These are phyloP conservation scores for Dermolepida albohirtum DNA, from an alignment of 2,888 invertebrate genomes.

Conservation along the genomic window DNA sequence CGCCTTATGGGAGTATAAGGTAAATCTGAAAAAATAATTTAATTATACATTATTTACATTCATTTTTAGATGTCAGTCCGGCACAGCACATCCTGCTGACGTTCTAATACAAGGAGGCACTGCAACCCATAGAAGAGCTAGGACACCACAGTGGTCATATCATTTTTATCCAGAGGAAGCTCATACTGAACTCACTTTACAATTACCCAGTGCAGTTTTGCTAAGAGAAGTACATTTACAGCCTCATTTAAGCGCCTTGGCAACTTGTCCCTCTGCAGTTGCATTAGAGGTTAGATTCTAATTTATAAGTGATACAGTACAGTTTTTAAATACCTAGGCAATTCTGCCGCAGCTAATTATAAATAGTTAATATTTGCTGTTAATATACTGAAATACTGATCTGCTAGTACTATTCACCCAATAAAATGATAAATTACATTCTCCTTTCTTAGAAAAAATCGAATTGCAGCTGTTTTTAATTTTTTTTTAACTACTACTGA, in stretches of 20 bases:
- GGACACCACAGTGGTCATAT: conserved; percentile 95
- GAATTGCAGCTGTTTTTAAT: too few species aligned
- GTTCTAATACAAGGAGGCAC: conserved; percentile 80
- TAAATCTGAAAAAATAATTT: conserved; percentile 36
- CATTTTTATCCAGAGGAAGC: conserved; percentile 93
- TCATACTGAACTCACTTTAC: conserved; percentile 88
- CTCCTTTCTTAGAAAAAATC: too few species aligned
- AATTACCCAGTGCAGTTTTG: conserved; percentile 88
- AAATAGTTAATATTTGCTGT: too few species aligned
- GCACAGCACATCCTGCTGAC: conserved; percentile 88
- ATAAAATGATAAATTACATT: too few species aligned
- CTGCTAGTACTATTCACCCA: too few species aligned
- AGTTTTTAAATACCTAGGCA: too few species aligned
- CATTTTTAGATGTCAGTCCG: conserved; percentile 57
- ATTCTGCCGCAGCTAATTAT: too few species aligned
- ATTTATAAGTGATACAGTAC: too few species aligned
- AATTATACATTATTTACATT: conserved; percentile 5
- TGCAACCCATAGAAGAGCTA: conserved; percentile 84
- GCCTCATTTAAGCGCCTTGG: conserved; percentile 85
- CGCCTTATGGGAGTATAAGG: conserved; percentile 80
- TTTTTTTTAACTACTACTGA: too few species aligned
- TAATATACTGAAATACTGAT: too few species aligned
- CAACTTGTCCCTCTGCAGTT: conserved; percentile 90
- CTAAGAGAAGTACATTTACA: conserved; percentile 89
- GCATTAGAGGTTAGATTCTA: conserved; percentile 78